Evolutionary conservation across 1,140 invertebrate genomes (phyloP), one percentile per base, ranked within the genome.

Genomic region (Zaprionus lachaisei): DNA sequence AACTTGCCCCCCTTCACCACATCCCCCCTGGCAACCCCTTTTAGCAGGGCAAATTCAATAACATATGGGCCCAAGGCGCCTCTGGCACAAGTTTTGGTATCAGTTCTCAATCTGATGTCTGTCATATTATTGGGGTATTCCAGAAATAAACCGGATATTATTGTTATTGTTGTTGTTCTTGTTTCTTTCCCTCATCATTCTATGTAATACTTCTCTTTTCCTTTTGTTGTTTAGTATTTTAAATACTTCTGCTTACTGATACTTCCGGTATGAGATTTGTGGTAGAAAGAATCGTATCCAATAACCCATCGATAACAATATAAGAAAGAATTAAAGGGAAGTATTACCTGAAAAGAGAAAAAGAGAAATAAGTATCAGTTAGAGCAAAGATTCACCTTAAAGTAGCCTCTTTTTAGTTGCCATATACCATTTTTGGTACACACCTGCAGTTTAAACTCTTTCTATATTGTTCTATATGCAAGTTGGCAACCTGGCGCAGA

Each of bases 81-180:
- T 37, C 5, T 31, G 24, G 24, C n/a, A 6, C 22, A 54, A 54
- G 56, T 24, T 34, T 77, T 69, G 55, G 24, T 84, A 64, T 38
- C n/a, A 20, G 15, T 44, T 55, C 22, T 7, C 80, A 65, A 79
- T 63, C 34, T 60, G 78, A 64, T 83, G 66, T 61, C 63, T 83
- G 80, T 83, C 80, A 80, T 72, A 83, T 83, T 73, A 71, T 37
- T n/a, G 51, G n/a, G 61, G 51, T 20, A 28, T 31, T 51, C 47
- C 62, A 56, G 37, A 77, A 80, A 73, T 70, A 67, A 64, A 78
- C 80, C 84, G 83, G 83, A 89, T 89, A 78, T 83, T 77, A 74
- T 74, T 72, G 62, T 77, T 84, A 49, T 72, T 47, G 34, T 24
- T 71, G 31, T 26, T 63, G 31, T 56, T 28, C 31, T 37, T 34